These are phyloP conservation scores for Resseliella maxima DNA, from an alignment of 2,888 invertebrate genomes.

Conservation along the genomic window DNA sequence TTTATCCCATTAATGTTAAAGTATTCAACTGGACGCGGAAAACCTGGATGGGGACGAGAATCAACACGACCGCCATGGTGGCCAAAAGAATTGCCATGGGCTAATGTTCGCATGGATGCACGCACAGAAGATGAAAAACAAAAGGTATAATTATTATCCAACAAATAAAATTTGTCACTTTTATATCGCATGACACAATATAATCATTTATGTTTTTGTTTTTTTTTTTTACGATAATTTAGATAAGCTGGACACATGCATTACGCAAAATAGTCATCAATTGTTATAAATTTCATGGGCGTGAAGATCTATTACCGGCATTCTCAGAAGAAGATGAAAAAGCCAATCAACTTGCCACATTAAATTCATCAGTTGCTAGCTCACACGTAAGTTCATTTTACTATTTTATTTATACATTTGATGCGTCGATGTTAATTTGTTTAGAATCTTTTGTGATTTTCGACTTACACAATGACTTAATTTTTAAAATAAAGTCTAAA, in stretches of 20 bases:
- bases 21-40: slow-evolving; percentile 93
- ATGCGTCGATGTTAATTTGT: too few relatives aligned
- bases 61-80: slow-evolving; percentile 97
- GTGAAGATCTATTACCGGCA: slow-evolving; percentile 93
- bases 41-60: slow-evolving; percentile 97
- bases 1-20: slow-evolving; percentile 98
- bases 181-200: too few relatives aligned
- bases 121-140: slow-evolving; percentile 96
- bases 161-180: too few relatives aligned
- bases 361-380: slow-evolving; percentile 68
- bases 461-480: too few relatives aligned
- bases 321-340: slow-evolving; percentile 93
- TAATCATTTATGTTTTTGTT: neutral
- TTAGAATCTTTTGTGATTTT: too few relatives aligned
- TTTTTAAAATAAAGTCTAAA: too few relatives aligned
- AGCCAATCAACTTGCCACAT: slow-evolving; percentile 72
- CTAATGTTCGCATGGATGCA: slow-evolving; percentile 97
- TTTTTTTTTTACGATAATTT: slow-evolving; percentile 61
- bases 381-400: slow-evolving; percentile 49
- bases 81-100: slow-evolving; percentile 98
- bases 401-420: too few relatives aligned
- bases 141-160: slow-evolving; percentile 75
- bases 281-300: slow-evolving; percentile 97
- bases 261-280: slow-evolving; percentile 95
- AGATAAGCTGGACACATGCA: slow-evolving; percentile 99